Evolutionary conservation across 2,888 invertebrate genomes (phyloP), one percentile per base, ranked within the genome.

Genomic region (Diplazon laetatorius): DNA sequence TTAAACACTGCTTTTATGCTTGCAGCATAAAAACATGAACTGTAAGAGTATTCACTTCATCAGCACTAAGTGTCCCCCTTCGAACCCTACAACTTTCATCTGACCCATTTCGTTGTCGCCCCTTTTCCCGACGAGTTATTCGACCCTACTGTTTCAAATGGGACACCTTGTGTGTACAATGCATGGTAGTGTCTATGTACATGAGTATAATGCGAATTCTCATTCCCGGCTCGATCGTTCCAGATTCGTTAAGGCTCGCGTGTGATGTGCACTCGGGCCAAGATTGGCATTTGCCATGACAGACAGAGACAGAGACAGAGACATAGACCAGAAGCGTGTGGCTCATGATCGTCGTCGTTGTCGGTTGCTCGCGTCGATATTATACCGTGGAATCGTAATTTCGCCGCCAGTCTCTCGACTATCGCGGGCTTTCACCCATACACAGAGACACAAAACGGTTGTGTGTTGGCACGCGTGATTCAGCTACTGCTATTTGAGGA

Each of bases 171-270:
- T n/a, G n/a, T n/a, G n/a, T n/a, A n/a, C n/a, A n/a, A n/a, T n/a
- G n/a, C n/a, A n/a, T n/a, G n/a, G n/a, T n/a, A n/a, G n/a, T n/a
- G n/a, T n/a, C n/a, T n/a, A n/a, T n/a, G n/a, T n/a, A n/a, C n/a
- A n/a, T n/a, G 10, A 48, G 37, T 69, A 73, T 73, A 73, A 78
- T 69, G 55, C 63, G 69, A 68, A 78, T 78, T 78, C 78, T 78
- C 70, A 78, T 78, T 78, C 78, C 16, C 46, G 59, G 22, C 73
- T 70, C 78, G 73, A 65, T 65, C 70, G 78, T 74, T 65, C 78
- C 78, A 78, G 73, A 78, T 78, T 78, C 73, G 73, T 78, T 70
- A 52, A 78, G 73, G 59, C 69, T 39, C 63, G 62, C 69, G 63
- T 73, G 68, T 48, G 46, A n/a, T n/a, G n/a, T n/a, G n/a, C n/a